These are phyloP conservation scores for Drosophila nannoptera DNA, from an alignment of 1,140 invertebrate species.

Conservation along the genomic window DNA sequence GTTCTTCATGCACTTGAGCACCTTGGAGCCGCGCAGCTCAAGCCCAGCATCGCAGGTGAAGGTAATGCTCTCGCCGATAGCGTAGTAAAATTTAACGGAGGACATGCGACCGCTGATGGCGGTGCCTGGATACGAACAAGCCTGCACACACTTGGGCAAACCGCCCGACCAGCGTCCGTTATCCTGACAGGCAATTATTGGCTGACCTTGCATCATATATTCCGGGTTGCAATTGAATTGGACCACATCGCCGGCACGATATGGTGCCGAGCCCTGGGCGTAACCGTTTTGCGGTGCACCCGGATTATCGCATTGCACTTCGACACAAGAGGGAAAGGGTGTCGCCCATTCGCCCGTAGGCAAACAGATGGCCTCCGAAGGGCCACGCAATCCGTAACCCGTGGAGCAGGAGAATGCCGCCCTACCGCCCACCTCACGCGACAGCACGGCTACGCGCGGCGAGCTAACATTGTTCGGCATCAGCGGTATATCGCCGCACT, in stretches of 20 bases:
- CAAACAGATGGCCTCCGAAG: conserved; percentile 86
- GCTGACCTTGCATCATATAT: conserved; percentile 92
- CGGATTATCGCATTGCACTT: conserved; percentile 87
- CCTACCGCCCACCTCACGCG: conserved; percentile 86
- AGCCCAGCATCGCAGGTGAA: conserved; percentile 91
- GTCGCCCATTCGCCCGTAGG: conserved; percentile 89
- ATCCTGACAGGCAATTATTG: conserved; percentile 91
- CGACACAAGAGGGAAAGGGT: conserved; percentile 87
- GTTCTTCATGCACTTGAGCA: conserved; percentile 87
- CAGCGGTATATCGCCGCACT: conserved; percentile 86
- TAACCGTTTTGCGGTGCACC: conserved; percentile 87
- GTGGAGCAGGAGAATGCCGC: conserved; percentile 89
- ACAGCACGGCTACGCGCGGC: conserved; percentile 85
- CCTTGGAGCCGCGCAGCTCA: conserved; percentile 85
- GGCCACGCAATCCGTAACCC: conserved; percentile 88
- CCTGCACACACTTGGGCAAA: conserved; percentile 90
- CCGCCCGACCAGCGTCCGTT: conserved; percentile 91
- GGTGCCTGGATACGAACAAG: conserved; percentile 91
- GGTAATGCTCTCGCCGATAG: conserved; percentile 90
- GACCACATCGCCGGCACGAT: conserved; percentile 89
- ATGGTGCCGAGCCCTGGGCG: conserved; percentile 85
- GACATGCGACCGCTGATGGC: conserved; percentile 91
- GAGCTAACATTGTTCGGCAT: conserved; percentile 79
- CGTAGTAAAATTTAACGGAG: conserved; percentile 91
- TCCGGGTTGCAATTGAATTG: conserved; percentile 92